Base-by-base conservation (phyloP, 53 echinoderm and acorn worm genomes). In the Actinopyga echinites region DNA sequence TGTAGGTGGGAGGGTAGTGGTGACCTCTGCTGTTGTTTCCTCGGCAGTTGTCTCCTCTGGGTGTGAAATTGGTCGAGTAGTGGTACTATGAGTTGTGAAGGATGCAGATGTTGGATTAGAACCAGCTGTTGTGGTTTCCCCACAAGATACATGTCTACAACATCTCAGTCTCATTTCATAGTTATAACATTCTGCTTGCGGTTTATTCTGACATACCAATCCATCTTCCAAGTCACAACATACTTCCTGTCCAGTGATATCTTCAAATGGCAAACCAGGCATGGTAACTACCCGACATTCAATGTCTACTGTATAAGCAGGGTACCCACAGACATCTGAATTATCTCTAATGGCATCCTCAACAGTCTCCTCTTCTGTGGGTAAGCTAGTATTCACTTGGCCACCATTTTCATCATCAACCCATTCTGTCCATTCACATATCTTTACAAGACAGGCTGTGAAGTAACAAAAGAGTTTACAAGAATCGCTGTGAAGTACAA, bases 361-460 rank as follows among this genome's bases (percentile, higher is more conserved):
- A 31, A 77, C 32, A 56, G 19, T 56, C 20, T 77, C 77, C n/a
- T 55, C 56, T 34, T 77, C 77, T 8, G 28, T 53, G 4, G 56
- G 56, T 30, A 45, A 21, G 33, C 20, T 77, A 10, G 21, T 21
- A 31, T 56, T 52, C 8, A 77, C 56, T 56, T 49, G 25, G 45
- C 77, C 77, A 7, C 56, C 77, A 30, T 77, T 77, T 31, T 77
- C 77, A 20, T 77, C 77, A 55, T 77, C 77, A 32, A 53, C 30
- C 77, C 77, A 77, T 4, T 56, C 56, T 11, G 77, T 55, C 77
- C 77, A 77, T 15, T 33, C n/a, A 30, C 77, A 77, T 24, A 77
- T 54, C 54, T 77, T 55, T 30, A 55, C 56, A 9, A 43, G 8
- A 52, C 77, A 77, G 32, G 32, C 77, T 77, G 77, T 2, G 28